phyloP scores from a whole-genome alignment of 2,797 vertebrate species.

The Dipus sagitta region DNA sequence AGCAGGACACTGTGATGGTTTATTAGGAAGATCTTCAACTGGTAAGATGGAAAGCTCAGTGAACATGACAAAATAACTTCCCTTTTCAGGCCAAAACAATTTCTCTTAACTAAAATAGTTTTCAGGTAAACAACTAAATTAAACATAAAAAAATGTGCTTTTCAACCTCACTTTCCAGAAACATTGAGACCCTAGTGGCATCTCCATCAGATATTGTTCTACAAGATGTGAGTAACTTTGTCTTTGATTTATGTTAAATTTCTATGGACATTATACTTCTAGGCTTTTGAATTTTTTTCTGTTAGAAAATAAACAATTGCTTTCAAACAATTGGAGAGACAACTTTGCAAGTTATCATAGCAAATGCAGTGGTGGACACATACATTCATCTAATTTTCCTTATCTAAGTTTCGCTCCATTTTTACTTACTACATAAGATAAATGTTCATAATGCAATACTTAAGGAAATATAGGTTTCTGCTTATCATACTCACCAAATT shows the following conservation, averaged over 20 bases:
- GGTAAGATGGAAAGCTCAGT: not conserved
- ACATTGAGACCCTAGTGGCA: not conserved
- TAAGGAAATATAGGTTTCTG: slow-evolving; percentile 21
- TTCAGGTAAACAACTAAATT: not conserved
- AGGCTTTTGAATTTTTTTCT: not conserved
- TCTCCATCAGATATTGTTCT: not conserved
- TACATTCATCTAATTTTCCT: slow-evolving; percentile 13
- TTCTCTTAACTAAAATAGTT: not conserved
- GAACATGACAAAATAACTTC: not conserved
- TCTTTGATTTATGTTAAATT: not conserved
- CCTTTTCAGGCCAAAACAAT: not conserved
- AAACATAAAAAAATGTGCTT: not conserved
- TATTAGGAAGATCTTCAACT: not conserved
- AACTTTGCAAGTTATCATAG: not conserved
- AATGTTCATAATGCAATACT: not conserved
- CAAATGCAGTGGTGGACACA: not conserved
- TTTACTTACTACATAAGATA: slow-evolving; percentile 7
- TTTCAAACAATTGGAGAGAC: not conserved
- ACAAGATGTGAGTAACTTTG: not conserved
- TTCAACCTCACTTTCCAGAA: not conserved
- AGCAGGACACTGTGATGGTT: not conserved
- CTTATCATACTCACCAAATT: not conserved
- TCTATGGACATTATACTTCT: not conserved
- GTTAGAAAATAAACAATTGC: not conserved
- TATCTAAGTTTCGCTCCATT: not conserved